Evolutionary conservation across 2,797 vertebrate genomes (phyloP).

Genomic region (Myiothlypis coronata): DNA sequence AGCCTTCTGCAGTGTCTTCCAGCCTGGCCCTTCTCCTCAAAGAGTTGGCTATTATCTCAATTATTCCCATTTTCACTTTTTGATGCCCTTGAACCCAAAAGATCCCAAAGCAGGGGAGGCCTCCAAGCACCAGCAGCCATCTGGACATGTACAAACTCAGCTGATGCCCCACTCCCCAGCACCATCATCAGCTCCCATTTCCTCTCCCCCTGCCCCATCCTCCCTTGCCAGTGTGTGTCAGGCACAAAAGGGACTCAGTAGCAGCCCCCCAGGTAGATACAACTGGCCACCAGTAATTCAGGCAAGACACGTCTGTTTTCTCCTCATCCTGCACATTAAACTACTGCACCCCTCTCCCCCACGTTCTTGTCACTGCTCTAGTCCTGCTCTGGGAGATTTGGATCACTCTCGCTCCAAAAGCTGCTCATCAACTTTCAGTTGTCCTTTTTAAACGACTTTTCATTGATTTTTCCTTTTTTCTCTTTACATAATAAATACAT

Average conservation of each 20-base stretch:
- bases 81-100: not conserved
- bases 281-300: not conserved
- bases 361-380: not conserved
- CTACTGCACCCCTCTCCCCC: not conserved
- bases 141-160: not conserved
- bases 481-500: not conserved
- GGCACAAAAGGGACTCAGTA: rapidly evolving
- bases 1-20: not conserved
- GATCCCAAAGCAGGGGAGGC: not conserved
- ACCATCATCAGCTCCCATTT: not conserved
- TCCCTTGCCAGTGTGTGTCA: not conserved
- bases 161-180: not conserved
- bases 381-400: not conserved
- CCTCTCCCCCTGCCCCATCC: rapidly evolving
- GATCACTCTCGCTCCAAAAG: rapidly evolving
- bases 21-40: not conserved
- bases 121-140: not conserved
- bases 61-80: not conserved
- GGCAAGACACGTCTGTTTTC: not conserved
- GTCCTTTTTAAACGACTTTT: not conserved
- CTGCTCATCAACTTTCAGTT: not conserved
- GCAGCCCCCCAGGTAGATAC: not conserved
- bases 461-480: not conserved
- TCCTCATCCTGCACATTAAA: not conserved
- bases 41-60: not conserved